Evolutionary conservation across 2,113 vertebrate species (phyloP).

Genomic region (Pterophyllum scalare): DNA sequence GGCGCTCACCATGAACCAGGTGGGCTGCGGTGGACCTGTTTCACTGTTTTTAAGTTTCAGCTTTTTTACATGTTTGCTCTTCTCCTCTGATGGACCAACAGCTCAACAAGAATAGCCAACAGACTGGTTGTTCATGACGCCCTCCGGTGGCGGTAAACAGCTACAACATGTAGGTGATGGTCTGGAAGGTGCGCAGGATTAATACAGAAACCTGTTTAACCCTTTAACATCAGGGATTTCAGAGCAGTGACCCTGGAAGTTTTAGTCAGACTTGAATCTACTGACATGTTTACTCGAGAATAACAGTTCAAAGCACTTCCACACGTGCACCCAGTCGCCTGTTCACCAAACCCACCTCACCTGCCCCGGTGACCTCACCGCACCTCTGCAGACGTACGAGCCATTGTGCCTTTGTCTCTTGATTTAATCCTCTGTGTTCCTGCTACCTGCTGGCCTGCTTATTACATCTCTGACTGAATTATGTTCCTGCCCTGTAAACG

Average conservation of each 20-base stretch:
- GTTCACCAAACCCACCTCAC: not conserved
- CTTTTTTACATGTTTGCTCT: no score
- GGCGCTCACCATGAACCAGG: no score
- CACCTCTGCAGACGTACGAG: not conserved
- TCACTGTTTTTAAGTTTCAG: no score
- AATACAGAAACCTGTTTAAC: no score
- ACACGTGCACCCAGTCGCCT: not conserved
- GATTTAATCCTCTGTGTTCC: slow-evolving; percentile 38
- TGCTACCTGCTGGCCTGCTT: not conserved
- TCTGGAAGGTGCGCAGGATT: no score
- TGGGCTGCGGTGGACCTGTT: no score
- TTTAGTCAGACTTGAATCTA: not conserved
- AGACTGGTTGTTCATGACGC: no score
- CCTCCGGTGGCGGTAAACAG: no score
- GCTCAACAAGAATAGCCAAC: no score
- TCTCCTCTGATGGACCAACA: no score
- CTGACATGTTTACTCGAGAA: not conserved
- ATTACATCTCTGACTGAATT: slow-evolving; percentile 1
- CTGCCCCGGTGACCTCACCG: not conserved
- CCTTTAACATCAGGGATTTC: no score
- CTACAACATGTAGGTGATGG: not conserved
- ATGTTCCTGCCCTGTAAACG: not conserved
- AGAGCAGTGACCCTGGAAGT: not conserved
- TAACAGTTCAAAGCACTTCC: not conserved
- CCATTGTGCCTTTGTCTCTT: not conserved